phyloP scores from a whole-genome alignment of 2,113 vertebrate species.

The Scortum barcoo region DNA sequence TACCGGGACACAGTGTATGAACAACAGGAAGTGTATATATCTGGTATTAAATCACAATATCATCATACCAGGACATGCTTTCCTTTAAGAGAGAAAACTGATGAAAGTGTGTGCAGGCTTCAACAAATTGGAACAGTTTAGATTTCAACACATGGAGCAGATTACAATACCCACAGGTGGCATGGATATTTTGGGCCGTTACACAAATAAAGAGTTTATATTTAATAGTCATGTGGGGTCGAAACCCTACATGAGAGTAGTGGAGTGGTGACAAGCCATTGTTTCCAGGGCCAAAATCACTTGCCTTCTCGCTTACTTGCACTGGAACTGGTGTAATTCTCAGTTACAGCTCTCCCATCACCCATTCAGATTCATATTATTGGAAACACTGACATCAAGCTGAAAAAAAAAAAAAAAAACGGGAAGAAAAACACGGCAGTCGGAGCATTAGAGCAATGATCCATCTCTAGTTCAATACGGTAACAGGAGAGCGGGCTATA shows the following conservation, averaged over 20 bases:
- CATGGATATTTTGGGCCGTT: conserved; percentile 19
- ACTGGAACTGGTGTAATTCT: conserved; percentile 39
- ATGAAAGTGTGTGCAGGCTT: neutral
- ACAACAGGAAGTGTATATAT: neutral
- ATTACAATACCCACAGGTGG: conserved; percentile 50
- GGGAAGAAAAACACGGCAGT: conserved; percentile 42
- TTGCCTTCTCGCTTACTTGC: conserved; percentile 28
- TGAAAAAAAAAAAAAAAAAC: conserved; percentile 41
- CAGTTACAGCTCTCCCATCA: conserved; percentile 49
- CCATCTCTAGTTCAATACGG: conserved; percentile 62
- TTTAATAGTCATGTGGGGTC: conserved; percentile 38
- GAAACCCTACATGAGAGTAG: conserved; percentile 17
- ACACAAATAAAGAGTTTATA: conserved; percentile 35
- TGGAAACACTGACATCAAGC: conserved; percentile 73
- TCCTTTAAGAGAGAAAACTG: neutral
- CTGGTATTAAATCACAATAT: conserved; percentile 1
- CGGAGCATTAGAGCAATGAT: conserved; percentile 54
- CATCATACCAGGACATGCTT: neutral
- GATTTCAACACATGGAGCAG: conserved; percentile 42
- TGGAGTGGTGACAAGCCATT: conserved; percentile 34
- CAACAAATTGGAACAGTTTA: conserved; percentile 7
- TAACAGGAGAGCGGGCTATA: conserved; percentile 67
- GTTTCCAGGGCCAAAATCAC: conserved; percentile 43
- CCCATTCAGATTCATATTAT: conserved; percentile 54
- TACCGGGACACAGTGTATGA: conserved; percentile 14